These are phyloP conservation scores for Polypterus bichir DNA, from an alignment of 2,113 vertebrate genomes.

Conservation along the genomic window DNA sequence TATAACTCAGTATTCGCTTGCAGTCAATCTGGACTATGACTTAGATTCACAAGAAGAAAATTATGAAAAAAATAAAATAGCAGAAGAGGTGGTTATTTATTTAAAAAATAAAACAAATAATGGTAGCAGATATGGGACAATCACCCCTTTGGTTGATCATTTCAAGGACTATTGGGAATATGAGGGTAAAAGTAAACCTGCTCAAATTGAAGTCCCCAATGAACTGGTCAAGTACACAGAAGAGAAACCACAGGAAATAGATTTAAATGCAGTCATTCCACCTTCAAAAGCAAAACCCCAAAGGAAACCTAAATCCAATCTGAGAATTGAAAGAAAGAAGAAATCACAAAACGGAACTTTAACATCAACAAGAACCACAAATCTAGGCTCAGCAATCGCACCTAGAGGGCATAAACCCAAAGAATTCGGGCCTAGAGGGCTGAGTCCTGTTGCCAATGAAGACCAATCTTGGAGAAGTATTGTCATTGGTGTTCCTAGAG, in stretches of 20 bases:
- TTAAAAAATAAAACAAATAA: conserved; percentile 28
- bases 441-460: conserved; percentile 28
- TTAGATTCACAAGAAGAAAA: conserved; percentile 10
- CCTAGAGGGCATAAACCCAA: conserved; percentile 31
- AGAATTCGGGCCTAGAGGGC: conserved; percentile 18
- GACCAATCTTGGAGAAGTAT: conserved; percentile 33
- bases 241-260: conserved; percentile 12
- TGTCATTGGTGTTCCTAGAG: conserved; percentile 60
- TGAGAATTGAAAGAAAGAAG: conserved; percentile 46
- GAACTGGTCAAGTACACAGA: conserved; percentile 41
- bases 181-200: conserved; percentile 28
- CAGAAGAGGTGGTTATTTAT: conserved; percentile 45
- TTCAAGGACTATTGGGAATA: conserved; percentile 44
- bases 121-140: conserved; percentile 28
- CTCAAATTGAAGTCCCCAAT: conserved; percentile 31
- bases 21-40: neutral
- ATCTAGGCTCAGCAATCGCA: conserved; percentile 12
- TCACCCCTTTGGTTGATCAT: conserved; percentile 33
- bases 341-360: conserved; percentile 25
- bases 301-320: conserved; percentile 1
- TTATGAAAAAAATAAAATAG: conserved; percentile 8
- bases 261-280: neutral
- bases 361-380: neutral
- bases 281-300: neutral
- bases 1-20: no score